Evolutionary conservation across 2,113 vertebrate species (phyloP).

Genomic region (Albula goreensis): DNA sequence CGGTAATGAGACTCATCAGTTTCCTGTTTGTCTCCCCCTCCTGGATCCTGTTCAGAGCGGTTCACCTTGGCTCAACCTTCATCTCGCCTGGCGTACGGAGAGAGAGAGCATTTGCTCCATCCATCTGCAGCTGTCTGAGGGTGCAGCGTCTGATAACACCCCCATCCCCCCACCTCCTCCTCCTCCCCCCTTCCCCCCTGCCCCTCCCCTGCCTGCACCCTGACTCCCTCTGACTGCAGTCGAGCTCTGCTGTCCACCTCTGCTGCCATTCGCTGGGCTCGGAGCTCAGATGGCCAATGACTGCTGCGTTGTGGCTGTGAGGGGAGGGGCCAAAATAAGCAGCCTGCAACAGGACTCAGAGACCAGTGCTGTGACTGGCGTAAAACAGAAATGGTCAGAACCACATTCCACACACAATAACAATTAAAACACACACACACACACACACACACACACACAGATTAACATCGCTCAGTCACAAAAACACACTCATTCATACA

Average conservation of each 20-base stretch:
- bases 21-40: neutral
- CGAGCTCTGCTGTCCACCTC: neutral
- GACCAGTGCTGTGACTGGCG: neutral
- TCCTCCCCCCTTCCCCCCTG: neutral
- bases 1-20: slow-evolving; percentile 10
- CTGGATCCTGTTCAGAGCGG: neutral
- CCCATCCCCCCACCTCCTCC: neutral
- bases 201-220: neutral
- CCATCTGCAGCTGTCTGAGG: neutral
- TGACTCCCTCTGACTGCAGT: neutral
- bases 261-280: neutral
- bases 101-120: neutral
- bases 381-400: neutral
- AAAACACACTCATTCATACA: neutral
- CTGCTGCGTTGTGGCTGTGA: neutral
- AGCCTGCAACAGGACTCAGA: neutral
- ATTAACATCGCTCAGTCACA: neutral
- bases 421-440: neutral
- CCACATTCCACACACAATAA: neutral
- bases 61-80: slow-evolving; percentile 16
- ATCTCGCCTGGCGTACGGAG: neutral
- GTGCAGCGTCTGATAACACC: neutral
- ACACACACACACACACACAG: neutral
- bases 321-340: neutral
- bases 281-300: neutral